Evolutionary conservation across 2,113 vertebrate species (phyloP).

Genomic region (Petroica traversi): DNA sequence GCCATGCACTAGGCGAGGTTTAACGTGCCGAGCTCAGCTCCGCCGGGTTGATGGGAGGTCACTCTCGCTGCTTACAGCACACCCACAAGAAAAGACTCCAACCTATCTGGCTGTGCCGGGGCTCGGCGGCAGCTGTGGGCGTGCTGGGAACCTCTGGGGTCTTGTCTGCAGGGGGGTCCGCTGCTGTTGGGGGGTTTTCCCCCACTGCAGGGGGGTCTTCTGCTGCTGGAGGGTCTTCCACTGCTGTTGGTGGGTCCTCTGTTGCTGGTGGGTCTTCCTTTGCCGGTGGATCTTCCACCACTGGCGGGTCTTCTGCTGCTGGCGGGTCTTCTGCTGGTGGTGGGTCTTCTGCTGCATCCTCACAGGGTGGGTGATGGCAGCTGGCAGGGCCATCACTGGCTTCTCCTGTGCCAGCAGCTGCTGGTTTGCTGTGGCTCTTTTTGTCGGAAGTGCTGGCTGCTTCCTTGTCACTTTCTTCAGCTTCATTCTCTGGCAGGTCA

Average conservation of each 20-base stretch:
- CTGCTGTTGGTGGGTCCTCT: background rate
- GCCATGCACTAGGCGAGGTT: constrained; percentile 35
- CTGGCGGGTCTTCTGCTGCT: background rate
- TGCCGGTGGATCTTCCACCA: background rate
- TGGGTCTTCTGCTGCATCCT: background rate
- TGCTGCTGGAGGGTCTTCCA: background rate
- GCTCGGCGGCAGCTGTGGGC: rapidly evolving
- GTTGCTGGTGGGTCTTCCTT: background rate
- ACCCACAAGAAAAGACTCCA: constrained; percentile 30
- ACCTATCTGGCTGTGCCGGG: background rate
- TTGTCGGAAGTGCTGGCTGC: rapidly evolving
- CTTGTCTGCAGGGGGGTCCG: background rate
- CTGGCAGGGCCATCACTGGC: background rate
- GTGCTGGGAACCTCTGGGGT: background rate
- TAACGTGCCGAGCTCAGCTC: constrained; percentile 56
- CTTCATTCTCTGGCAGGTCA: background rate
- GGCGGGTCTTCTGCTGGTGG: background rate
- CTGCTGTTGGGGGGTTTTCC: background rate
- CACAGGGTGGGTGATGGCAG: background rate
- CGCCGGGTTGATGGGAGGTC: background rate
- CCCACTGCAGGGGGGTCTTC: background rate
- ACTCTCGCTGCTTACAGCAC: background rate
- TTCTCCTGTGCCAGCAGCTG: background rate
- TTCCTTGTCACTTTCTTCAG: background rate
- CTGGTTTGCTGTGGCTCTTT: background rate